phyloP scores from a whole-genome alignment of 2,113 vertebrate species.

The Phylloscopus whistleri region DNA sequence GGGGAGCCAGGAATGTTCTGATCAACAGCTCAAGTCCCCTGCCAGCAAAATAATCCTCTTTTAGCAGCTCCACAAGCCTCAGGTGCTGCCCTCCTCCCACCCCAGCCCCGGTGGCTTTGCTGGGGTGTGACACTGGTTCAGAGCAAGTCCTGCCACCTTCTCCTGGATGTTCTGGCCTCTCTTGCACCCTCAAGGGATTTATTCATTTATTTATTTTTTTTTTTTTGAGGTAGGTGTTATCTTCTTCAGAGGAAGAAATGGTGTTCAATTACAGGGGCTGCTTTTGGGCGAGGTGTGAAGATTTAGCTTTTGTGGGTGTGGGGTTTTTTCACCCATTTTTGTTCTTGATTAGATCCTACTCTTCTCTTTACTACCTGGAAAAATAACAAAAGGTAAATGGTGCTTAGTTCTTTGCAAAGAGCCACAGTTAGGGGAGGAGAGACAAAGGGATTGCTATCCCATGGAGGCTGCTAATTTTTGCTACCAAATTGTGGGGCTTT shows the following conservation, averaged over 20 bases:
- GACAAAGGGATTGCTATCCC: constrained; percentile 28
- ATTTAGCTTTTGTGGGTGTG: constrained; percentile 33
- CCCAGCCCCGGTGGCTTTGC: background rate
- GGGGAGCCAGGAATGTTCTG: background rate
- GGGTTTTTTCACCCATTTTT: background rate
- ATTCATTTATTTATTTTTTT: background rate
- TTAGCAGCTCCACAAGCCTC: fast-evolving
- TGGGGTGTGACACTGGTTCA: background rate
- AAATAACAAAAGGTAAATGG: constrained; percentile 29
- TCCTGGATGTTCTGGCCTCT: background rate
- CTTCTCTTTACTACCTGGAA: constrained; percentile 39
- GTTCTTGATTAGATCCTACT: background rate
- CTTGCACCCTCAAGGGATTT: background rate
- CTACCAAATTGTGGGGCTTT: constrained; percentile 8
- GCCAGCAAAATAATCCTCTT: background rate
- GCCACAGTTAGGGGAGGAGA: background rate
- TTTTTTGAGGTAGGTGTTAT: background rate
- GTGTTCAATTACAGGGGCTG: constrained; percentile 10
- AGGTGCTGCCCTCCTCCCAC: background rate
- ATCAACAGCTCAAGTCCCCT: background rate
- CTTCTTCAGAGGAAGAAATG: background rate
- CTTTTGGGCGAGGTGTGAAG: constrained; percentile 43
- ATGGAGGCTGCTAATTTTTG: constrained; percentile 46
- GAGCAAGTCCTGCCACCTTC: background rate
- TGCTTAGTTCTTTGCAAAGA: constrained; percentile 16